Percentiles rank a stretch among this genome's conserved stretches.
These are phyloP conservation scores for Rhingia rostrata DNA, from an alignment of 2,888 invertebrate genomes.

Conservation along the genomic window DNA sequence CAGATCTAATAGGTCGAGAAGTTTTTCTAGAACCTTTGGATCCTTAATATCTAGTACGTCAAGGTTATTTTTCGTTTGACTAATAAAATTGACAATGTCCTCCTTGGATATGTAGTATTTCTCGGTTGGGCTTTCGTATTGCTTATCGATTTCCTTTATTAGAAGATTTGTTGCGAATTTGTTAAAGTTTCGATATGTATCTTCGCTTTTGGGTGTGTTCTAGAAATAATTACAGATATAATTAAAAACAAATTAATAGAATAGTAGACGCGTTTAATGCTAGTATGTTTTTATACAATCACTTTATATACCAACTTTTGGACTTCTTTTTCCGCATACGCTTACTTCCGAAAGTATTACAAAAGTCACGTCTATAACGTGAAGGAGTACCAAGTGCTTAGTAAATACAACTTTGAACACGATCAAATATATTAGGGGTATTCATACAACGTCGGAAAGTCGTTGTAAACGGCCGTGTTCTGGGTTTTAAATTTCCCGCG, in stretches of 20 bases:
- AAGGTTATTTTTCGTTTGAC: conserved; percentile 58
- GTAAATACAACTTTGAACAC: too few species aligned
- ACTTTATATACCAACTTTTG: too few species aligned
- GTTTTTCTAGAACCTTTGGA: conserved; percentile 49
- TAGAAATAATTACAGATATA: background rate
- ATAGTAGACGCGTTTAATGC: too few species aligned
- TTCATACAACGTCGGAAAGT: too few species aligned
- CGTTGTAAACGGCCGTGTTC: too few species aligned
- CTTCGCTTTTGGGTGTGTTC: conserved; percentile 23
- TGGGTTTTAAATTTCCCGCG: too few species aligned
- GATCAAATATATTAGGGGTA: too few species aligned
- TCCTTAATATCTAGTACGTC: conserved; percentile 53
- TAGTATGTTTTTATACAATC: too few species aligned
- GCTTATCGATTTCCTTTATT: conserved; percentile 64
- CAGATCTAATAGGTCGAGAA: conserved; percentile 62
- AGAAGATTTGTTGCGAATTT: conserved; percentile 48
- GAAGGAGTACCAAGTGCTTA: too few species aligned
- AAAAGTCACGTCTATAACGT: too few species aligned
- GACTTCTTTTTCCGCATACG: too few species aligned
- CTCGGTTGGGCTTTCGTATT: conserved; percentile 64
- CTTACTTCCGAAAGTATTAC: too few species aligned
- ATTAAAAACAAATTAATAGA: background rate
- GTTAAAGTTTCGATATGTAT: conserved; percentile 41
- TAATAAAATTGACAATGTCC: conserved; percentile 58
- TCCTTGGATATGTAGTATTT: conserved; percentile 68